Evolutionary conservation across 2,113 vertebrate genomes (phyloP).

Genomic region (Engraulis encrasicolus): DNA sequence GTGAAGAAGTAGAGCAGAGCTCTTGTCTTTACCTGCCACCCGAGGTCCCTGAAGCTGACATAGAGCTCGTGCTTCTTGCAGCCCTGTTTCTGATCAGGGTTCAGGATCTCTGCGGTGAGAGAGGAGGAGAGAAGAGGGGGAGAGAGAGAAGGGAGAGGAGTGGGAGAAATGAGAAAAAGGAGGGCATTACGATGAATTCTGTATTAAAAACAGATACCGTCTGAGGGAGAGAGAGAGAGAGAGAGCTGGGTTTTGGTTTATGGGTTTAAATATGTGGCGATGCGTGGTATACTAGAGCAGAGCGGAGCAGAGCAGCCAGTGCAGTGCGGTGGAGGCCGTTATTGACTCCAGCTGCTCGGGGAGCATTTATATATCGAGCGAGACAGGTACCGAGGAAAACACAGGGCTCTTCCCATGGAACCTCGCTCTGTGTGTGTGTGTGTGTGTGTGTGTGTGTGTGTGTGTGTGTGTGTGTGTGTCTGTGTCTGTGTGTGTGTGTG

Average conservation of each 20-base stretch:
- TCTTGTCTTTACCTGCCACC: constrained; percentile 89
- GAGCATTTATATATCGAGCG: not conserved
- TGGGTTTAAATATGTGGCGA: not conserved
- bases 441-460: not conserved
- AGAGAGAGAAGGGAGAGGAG: too few species aligned
- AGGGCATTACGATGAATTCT: not conserved
- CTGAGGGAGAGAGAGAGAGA: too few species aligned
- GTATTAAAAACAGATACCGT: constrained; percentile 4
- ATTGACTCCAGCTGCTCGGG: not conserved
- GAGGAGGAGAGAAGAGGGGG: too few species aligned
- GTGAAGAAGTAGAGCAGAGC: too few species aligned
- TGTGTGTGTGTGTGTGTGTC: too few species aligned
- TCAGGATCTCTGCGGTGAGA: constrained; percentile 81
- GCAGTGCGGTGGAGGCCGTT: not conserved
- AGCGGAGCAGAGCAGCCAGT: too few species aligned
- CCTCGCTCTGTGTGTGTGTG: not conserved
- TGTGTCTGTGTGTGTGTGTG: too few species aligned
- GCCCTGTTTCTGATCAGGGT: constrained; percentile 85
- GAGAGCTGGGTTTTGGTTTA: too few species aligned
- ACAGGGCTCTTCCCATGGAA: not conserved
- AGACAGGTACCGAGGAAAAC: constrained; percentile 3
- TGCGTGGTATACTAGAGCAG: not conserved
- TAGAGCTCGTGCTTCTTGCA: constrained; percentile 97
- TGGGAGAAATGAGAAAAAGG: too few species aligned
- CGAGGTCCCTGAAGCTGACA: constrained; percentile 96